Conservation (phyloP, 1,140 invertebrate genomes). For the Rhyacophila brunnea region DNA sequence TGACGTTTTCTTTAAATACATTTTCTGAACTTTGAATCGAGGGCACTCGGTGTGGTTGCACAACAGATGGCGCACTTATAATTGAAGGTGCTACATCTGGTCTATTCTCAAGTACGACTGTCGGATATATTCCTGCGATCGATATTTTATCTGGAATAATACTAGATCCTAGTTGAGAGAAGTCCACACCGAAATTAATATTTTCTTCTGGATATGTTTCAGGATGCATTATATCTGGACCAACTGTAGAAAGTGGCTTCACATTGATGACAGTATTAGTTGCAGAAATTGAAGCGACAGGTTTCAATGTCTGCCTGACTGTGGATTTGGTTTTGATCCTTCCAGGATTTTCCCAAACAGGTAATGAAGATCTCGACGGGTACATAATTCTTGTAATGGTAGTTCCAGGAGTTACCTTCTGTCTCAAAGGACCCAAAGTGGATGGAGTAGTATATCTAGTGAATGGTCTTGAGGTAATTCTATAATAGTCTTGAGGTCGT, state of each 20-base stretch:
- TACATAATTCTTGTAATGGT: conserved; percentile 26
- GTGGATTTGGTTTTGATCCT: conserved; percentile 24
- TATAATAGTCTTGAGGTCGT: conserved; percentile 39
- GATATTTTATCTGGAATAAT: conserved; percentile 23
- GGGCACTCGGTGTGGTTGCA: conserved; percentile 30
- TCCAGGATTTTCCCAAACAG: conserved; percentile 24
- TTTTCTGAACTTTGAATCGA: conserved; percentile 51
- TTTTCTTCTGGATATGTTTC: conserved; percentile 33
- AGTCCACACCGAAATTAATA: not conserved
- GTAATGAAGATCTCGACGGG: conserved; percentile 24
- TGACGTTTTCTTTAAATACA: conserved; percentile 44
- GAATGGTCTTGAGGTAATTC: conserved; percentile 30
- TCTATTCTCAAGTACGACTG: conserved; percentile 11
- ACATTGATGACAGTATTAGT: conserved; percentile 19
- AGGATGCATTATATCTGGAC: conserved; percentile 32
- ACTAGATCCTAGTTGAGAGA: conserved; percentile 7
- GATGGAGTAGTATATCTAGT: conserved; percentile 28
- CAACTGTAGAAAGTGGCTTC: conserved; percentile 21
- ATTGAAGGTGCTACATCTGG: conserved; percentile 15
- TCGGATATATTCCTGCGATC: conserved; percentile 14
- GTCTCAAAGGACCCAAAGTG: conserved; percentile 14
- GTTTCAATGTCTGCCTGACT: conserved; percentile 13
- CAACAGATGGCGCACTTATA: conserved; percentile 19
- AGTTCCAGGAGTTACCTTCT: conserved; percentile 22
- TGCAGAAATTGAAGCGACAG: conserved; percentile 1